A percentile compares a stretch with the other conserved stretches of the same genome.
phyloP scores from a whole-genome alignment of 2,797 vertebrate genomes.

The Hafferia zeledoni region DNA sequence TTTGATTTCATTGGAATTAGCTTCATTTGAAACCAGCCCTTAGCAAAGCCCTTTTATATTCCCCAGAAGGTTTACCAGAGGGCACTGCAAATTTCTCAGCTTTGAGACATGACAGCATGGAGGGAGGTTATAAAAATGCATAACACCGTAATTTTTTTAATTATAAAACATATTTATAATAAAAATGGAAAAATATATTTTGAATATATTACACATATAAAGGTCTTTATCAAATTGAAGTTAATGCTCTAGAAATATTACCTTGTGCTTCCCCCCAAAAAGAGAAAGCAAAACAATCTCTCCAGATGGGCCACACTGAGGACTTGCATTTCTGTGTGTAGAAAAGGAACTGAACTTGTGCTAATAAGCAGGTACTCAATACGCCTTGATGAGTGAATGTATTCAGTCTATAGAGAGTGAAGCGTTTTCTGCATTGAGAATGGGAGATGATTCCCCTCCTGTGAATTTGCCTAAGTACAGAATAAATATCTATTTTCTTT shows the following conservation, averaged over 20 bases:
- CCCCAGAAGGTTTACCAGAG: not conserved
- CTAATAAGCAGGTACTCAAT: constrained; percentile 70
- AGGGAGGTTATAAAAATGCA: not conserved
- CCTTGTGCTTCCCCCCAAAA: not conserved
- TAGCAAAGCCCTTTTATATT: not conserved
- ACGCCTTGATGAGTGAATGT: constrained; percentile 63
- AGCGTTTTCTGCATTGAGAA: constrained; percentile 54
- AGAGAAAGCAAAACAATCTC: not conserved
- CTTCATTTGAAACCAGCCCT: constrained; percentile 8
- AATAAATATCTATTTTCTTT: constrained; percentile 72
- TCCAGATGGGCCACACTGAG: not conserved
- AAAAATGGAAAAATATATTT: not conserved
- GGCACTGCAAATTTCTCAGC: not conserved
- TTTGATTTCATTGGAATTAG: constrained; percentile 26
- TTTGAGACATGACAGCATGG: rapidly evolving
- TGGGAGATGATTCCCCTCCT: constrained; percentile 66
- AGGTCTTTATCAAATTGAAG: not conserved
- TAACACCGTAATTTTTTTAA: not conserved
- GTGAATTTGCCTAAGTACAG: constrained; percentile 74
- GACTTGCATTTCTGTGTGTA: not conserved
- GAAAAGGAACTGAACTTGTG: constrained; percentile 54
- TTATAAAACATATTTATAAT: not conserved
- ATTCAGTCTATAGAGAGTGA: constrained; percentile 65
- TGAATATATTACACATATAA: not conserved
- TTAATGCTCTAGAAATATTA: not conserved